Evolutionary conservation across 2,888 invertebrate species (phyloP).

Genomic region (Leptura quadrifasciata): DNA sequence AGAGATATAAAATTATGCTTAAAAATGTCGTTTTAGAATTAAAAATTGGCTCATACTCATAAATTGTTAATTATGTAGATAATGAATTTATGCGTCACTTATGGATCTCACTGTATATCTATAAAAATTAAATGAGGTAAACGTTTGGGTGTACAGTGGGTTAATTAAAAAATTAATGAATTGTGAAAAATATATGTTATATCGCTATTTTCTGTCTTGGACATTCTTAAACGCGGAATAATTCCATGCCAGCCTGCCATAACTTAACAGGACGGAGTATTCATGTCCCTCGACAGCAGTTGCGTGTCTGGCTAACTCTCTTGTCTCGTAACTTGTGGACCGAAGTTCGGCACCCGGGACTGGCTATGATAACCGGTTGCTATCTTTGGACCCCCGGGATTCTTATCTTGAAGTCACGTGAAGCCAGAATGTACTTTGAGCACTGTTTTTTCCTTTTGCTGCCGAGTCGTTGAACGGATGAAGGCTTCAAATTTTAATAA

Average conservation of each 20-base stretch:
- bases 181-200: not conserved
- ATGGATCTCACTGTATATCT: too few species aligned
- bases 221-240: constrained; percentile 35
- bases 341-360: constrained; percentile 52
- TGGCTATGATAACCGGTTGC: constrained; percentile 60
- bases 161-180: not conserved
- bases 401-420: constrained; percentile 60
- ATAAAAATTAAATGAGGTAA: too few species aligned
- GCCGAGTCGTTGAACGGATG: constrained; percentile 56
- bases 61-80: too few species aligned
- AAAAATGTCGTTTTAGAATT: too few species aligned
- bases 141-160: not conserved
- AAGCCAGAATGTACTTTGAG: constrained; percentile 47
- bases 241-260: constrained; percentile 61
- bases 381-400: constrained; percentile 58
- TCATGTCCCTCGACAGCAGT: constrained; percentile 63
- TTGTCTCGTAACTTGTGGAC: constrained; percentile 60
- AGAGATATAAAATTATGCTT: too few species aligned
- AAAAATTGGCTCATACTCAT: too few species aligned
- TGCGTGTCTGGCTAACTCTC: constrained; percentile 63
- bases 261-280: constrained; percentile 61
- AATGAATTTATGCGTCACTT: too few species aligned
- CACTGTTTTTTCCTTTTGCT: constrained; percentile 49
- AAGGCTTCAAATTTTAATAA: constrained; percentile 59
- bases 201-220: not conserved